Conservation (phyloP, 2,113 vertebrate genomes). For the Argyrosomus japonicus region DNA sequence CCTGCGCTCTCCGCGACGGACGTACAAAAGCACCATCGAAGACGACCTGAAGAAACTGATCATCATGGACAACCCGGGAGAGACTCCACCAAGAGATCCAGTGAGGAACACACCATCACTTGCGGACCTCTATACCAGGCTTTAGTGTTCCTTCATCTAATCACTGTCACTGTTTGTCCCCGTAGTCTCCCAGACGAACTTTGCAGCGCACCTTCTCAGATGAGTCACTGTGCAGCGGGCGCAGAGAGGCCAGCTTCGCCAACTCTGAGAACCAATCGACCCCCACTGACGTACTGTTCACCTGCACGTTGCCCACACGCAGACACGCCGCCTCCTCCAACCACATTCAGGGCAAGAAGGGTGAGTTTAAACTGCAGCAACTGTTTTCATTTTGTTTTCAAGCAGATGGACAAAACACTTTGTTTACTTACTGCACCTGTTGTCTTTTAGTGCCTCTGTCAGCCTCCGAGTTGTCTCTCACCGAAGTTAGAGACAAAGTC, state of each 20-base stretch:
- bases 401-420: neutral
- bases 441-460: conserved; percentile 85
- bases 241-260: conserved; percentile 86
- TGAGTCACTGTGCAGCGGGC: conserved; percentile 92
- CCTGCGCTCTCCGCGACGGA: conserved; percentile 90
- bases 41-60: conserved; percentile 95
- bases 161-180: neutral
- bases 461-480: conserved; percentile 88
- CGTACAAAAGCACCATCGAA: conserved; percentile 92
- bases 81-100: conserved; percentile 82
- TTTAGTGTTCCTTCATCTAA: conserved; percentile 11
- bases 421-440: conserved; percentile 17
- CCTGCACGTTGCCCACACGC: conserved; percentile 89
- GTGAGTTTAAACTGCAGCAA: conserved; percentile 69
- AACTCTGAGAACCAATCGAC: conserved; percentile 81
- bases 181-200: conserved; percentile 87
- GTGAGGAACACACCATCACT: conserved; percentile 64
- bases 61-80: conserved; percentile 90
- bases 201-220: conserved; percentile 93
- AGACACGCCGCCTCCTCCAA: conserved; percentile 78
- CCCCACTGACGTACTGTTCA: conserved; percentile 87
- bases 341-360: conserved; percentile 85
- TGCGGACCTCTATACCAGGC: fast-evolving
- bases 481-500: conserved; percentile 87
- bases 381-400: neutral